Conservation (phyloP, 2,797 vertebrate genomes). For the Phoeniculus purpureus region DNA sequence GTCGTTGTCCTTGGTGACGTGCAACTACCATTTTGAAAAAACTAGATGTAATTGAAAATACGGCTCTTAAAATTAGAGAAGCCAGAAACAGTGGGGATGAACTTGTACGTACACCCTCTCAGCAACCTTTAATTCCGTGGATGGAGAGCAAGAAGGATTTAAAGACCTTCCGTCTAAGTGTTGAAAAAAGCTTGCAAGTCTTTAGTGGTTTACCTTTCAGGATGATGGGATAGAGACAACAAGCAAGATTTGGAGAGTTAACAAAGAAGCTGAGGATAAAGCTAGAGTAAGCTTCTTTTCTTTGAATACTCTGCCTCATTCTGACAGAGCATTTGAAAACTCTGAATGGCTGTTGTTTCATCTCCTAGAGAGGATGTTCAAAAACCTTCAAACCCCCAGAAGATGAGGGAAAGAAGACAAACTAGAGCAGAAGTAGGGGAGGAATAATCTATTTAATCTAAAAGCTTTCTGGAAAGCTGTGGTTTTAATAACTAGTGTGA, state of each 20-base stretch:
- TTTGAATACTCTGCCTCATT: background rate
- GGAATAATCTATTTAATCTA: slow-evolving; percentile 2
- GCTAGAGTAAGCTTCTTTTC: slow-evolving; percentile 21
- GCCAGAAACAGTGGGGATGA: background rate
- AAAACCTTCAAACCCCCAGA: slow-evolving; percentile 28
- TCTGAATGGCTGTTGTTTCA: slow-evolving; percentile 11
- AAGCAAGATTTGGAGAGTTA: slow-evolving; percentile 15
- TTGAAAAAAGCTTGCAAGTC: background rate
- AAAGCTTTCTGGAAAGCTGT: slow-evolving; percentile 19
- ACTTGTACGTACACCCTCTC: background rate
- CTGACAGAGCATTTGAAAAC: slow-evolving; percentile 18
- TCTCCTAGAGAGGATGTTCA: background rate
- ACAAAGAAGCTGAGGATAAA: slow-evolving; percentile 29
- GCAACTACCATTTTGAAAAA: background rate
- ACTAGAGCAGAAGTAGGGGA: background rate
- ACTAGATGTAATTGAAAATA: background rate
- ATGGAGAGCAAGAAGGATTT: background rate
- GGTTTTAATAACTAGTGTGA: slow-evolving; percentile 1
- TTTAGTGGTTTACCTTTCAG: background rate
- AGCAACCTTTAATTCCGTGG: background rate
- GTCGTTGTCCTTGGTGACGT: background rate
- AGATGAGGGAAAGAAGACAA: slow-evolving; percentile 27
- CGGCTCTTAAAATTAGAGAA: background rate
- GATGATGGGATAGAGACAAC: background rate
- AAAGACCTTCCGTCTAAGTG: background rate